Evolutionary conservation across 53 echinoderm and acorn worm genomes (phyloP), one percentile per base, ranked within the genome.

Genomic region (Stichopus horrens): DNA sequence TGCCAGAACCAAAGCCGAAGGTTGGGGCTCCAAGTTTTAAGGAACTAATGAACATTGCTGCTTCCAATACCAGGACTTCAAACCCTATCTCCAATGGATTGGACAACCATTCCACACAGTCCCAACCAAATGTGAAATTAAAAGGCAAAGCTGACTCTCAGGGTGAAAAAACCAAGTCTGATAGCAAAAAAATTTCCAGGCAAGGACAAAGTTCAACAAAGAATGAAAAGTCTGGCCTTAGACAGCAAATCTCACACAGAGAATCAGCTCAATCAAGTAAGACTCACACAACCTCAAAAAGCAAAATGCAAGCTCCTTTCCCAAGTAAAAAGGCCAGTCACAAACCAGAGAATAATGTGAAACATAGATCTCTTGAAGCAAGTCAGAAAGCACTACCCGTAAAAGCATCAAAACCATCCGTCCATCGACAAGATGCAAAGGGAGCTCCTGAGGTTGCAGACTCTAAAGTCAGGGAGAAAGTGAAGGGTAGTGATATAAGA

Each of bases 1-100:
- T 57, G 58, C 81, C 81, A 58, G 57, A 81, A 7, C n/a, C 55
- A 18, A 81, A 81, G 20, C 52, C 56, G 6, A 81, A 58, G 23
- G 56, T 57, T 20, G 20, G 21, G 6, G 81, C 81, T 11, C 81
- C 58, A 9, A 81, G 81, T 53, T 81, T 81, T 57, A 81, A 81
- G 58, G 81, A 81, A 81, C 58, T 81, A 11, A 81, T 81, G 81
- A 58, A 56, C 22, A 57, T 81, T 9, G 81, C 81, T 81, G 81
- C 81, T 58, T 81, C 81, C 57, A 81, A 81, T 81, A 20, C 56
- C 6, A 53, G 71, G 71, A 71, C 14, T 18, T 71, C 71, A 6
- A 4, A 6, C 18, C 1, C 71, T 7, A 7, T 13, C 14, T 18
- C 71, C 7, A 71, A 71, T 18, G 19, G 6, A 7, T 13, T 13